phyloP scores from a whole-genome alignment of 2,888 invertebrate species.

The Nemotelus nigrinus region DNA sequence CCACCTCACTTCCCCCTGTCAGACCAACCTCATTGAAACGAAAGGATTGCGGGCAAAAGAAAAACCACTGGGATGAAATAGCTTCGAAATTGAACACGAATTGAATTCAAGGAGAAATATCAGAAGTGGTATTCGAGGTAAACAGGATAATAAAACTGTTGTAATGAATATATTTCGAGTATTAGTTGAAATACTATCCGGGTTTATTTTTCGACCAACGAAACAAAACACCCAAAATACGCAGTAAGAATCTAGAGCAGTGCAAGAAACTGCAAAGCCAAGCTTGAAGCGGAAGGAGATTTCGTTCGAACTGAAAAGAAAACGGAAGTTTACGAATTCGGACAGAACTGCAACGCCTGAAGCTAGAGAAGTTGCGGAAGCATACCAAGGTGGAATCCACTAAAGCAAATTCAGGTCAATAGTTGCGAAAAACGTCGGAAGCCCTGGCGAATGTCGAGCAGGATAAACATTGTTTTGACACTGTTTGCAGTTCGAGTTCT shows the following conservation, averaged over 20 bases:
- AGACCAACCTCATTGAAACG: background rate
- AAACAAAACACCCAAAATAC: background rate
- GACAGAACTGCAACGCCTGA: background rate
- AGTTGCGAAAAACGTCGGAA: background rate
- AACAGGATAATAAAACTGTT: conserved; percentile 47
- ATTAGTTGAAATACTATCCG: conserved; percentile 19
- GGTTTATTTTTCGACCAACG: background rate
- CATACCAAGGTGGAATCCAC: too few relatives aligned
- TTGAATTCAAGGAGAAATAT: conserved; percentile 8
- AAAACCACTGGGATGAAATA: conserved; percentile 3
- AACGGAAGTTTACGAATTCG: background rate
- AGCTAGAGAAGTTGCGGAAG: background rate
- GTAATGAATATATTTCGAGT: conserved; percentile 29
- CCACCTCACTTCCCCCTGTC: too few relatives aligned
- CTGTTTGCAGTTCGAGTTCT: background rate
- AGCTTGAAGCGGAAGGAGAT: background rate
- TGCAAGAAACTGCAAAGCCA: background rate
- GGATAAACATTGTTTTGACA: conserved; percentile 6
- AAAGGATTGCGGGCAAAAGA: conserved; percentile 20
- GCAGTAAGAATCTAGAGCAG: background rate
- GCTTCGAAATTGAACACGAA: conserved; percentile 1
- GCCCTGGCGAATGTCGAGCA: background rate
- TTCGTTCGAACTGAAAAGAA: background rate
- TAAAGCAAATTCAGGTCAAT: background rate
- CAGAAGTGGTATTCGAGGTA: conserved; percentile 38